phyloP scores from a whole-genome alignment of 2,797 vertebrate genomes.

The Phataginus tricuspis region DNA sequence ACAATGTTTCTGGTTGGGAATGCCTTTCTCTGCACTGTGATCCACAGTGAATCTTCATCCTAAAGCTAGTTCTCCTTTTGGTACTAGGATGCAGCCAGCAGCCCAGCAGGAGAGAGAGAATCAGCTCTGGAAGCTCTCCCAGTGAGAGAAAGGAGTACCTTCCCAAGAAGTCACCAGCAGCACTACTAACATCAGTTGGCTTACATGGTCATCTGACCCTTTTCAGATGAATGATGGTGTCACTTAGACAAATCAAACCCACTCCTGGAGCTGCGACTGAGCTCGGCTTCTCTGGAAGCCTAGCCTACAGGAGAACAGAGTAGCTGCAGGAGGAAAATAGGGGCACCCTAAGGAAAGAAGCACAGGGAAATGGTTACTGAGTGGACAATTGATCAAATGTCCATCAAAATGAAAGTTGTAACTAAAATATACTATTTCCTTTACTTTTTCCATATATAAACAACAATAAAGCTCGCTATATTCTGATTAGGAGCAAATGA shows the following conservation, averaged over 20 bases:
- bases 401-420: not conserved
- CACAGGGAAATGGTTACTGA: no score
- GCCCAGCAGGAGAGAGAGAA: not conserved
- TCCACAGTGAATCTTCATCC: not conserved
- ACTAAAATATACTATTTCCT: not conserved
- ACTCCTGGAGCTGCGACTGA: not conserved
- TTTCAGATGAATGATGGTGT: not conserved
- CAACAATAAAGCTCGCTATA: not conserved
- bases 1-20: not conserved
- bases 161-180: not conserved
- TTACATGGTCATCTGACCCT: not conserved
- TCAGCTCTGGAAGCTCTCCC: not conserved
- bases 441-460: not conserved
- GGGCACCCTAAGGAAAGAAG: accelerated
- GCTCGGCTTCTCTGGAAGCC: not conserved
- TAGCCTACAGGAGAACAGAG: not conserved
- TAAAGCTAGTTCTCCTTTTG: not conserved
- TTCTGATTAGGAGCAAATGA: not conserved
- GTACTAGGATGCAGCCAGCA: not conserved
- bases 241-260: not conserved
- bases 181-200: no score
- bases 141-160: not conserved
- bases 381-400: accelerated
- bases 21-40: not conserved
- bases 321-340: not conserved